Evolutionary conservation across 2,113 vertebrate species (phyloP).

Genomic region (Ptychochromis oligacanthus): DNA sequence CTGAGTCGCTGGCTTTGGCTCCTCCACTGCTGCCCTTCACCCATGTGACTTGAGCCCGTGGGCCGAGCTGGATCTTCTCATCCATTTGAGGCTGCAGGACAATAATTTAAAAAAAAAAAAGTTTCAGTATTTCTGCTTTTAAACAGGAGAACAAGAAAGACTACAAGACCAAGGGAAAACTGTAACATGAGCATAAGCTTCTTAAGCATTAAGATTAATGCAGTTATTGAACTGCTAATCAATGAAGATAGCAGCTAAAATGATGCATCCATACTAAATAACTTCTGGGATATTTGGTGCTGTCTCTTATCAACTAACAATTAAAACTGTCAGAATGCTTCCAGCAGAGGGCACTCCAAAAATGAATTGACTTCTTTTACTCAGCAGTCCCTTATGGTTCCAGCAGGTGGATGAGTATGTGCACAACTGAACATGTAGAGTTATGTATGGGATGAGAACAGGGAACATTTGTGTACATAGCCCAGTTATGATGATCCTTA

Average conservation of each 20-base stretch:
- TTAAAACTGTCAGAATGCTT: neutral
- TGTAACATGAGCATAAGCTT: neutral
- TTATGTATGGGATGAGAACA: conserved; percentile 23
- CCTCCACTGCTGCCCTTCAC: conserved; percentile 98
- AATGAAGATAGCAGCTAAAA: neutral
- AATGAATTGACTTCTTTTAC: neutral
- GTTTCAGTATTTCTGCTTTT: neutral
- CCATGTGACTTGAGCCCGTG: conserved; percentile 96
- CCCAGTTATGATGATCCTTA: neutral
- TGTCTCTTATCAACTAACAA: neutral
- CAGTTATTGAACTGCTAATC: neutral
- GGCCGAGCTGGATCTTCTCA: conserved; percentile 98
- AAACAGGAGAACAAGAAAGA: neutral
- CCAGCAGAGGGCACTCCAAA: conserved; percentile 34
- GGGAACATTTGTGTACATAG: neutral
- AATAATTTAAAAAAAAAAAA: neutral
- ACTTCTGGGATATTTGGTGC: neutral
- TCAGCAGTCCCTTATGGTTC: neutral
- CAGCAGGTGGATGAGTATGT: conserved; percentile 20
- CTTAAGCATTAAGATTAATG: neutral
- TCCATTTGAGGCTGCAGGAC: conserved; percentile 92
- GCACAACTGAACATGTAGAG: neutral
- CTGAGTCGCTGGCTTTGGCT: conserved; percentile 93
- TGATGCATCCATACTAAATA: neutral
- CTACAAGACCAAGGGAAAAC: neutral